A percentile compares a stretch with the other conserved stretches of the same genome.
Conservation (phyloP, 2,888 invertebrate genomes). For the Dorcus parallelipipedus region DNA sequence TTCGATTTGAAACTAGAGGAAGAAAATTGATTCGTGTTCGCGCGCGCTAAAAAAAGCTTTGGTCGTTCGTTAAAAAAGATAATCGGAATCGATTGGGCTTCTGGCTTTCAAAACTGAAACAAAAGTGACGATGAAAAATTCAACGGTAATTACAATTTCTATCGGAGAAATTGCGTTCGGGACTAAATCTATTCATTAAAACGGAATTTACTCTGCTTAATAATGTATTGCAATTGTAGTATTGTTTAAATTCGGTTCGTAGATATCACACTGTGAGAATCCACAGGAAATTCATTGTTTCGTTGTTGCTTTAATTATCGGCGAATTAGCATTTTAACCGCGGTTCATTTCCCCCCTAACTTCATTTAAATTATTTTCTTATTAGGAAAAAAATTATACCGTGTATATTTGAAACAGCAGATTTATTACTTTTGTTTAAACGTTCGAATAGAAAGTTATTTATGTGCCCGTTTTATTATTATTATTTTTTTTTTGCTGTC, state of each 20-base stretch:
- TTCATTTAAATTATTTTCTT: slow-evolving; percentile 2
- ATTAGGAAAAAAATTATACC: neutral
- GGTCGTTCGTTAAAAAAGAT: too few relatives aligned
- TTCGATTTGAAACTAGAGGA: too few relatives aligned
- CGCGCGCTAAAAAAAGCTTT: too few relatives aligned
- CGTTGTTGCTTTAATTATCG: slow-evolving; percentile 6
- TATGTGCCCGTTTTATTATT: neutral
- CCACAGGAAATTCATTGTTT: slow-evolving; percentile 5
- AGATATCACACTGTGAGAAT: slow-evolving; percentile 7
- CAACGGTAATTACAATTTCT: too few relatives aligned
- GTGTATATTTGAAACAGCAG: neutral
- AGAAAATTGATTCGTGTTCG: too few relatives aligned
- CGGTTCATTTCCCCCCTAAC: neutral
- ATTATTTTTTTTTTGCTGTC: neutral
- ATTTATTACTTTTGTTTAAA: neutral
- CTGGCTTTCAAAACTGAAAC: too few relatives aligned
- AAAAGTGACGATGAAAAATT: too few relatives aligned
- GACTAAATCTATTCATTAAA: slow-evolving; percentile 10
- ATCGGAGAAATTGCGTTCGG: too few relatives aligned
- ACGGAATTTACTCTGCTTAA: slow-evolving; percentile 15
- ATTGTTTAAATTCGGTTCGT: slow-evolving; percentile 4
- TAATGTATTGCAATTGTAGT: slow-evolving; percentile 11
- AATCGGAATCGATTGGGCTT: too few relatives aligned
- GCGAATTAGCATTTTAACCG: slow-evolving; percentile 4
- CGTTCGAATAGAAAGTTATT: neutral